Base-by-base conservation (phyloP, 2,797 vertebrate species). In the Falco peregrinus region DNA sequence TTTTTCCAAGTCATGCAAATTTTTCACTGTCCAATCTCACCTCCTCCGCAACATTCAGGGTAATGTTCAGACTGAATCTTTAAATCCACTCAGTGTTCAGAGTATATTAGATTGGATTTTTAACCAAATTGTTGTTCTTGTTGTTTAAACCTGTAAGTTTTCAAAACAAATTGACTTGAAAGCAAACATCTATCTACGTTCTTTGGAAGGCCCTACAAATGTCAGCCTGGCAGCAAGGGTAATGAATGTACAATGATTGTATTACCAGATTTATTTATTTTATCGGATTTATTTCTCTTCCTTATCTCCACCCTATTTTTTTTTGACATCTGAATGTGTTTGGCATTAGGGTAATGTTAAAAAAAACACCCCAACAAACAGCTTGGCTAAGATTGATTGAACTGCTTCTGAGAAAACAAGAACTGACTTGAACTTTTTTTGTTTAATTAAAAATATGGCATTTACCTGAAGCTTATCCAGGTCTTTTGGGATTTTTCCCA, bases 311-410 rank as follows among this genome's bases (percentile, higher is more conserved):
- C 6, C 8, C 15, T 73, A 43, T 89, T 95, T 88, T 10, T 69
- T 95, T 94, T 91, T 96, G 90, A 89, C 70, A 81, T 90, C 82
- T 91, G 59, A 89, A 53, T 67, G 25, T 88, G 43, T 80, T 92
- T 83, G 92, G 48, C 69, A 89, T 86, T 91, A 92, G 35, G 57
- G 24, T 82, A 54, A 79, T 69, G 39, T 73, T 84, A 82, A 68
- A 69, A 85, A 93, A 90, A 75, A 59, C 63, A 3, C 5, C 10
- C 12, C 35, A 88, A 29, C n/a, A 87, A 83, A 24, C 51, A 59
- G 26, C 84, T 96, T 93, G 57, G 54, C 45, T 92, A 84, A 89
- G 61, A 84, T 59, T 85, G 76, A 75, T 73, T 77, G 81, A 94
- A 89, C 13, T 53, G 31, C 84, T 95, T 90, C 77, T 87, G 45